Conservation (phyloP, 2,888 invertebrate species). For the Cantharis flavilabris region DNA sequence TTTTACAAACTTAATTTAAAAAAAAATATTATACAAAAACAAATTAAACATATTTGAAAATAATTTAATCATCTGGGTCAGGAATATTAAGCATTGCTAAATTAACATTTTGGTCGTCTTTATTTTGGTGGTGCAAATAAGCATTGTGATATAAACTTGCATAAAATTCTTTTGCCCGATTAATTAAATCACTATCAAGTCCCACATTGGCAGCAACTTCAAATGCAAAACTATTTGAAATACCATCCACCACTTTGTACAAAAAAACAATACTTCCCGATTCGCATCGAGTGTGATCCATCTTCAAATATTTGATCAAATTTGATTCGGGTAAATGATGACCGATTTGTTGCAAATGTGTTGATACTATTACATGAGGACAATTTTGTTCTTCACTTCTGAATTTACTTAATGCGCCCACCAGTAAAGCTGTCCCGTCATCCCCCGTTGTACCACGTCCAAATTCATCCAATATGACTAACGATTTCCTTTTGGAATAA, state of each 20-base stretch:
- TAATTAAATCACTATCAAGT: constrained; percentile 58
- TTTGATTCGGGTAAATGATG: constrained; percentile 62
- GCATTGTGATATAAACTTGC: constrained; percentile 39
- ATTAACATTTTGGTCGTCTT: neutral
- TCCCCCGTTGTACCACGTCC: constrained; percentile 80
- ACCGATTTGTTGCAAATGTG: constrained; percentile 74
- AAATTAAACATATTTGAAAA: too few relatives aligned
- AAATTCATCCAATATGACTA: constrained; percentile 88
- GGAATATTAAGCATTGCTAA: constrained; percentile 9
- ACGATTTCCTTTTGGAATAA: constrained; percentile 66
- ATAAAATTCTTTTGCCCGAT: constrained; percentile 59
- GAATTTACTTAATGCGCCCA: constrained; percentile 71
- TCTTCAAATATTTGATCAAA: constrained; percentile 45
- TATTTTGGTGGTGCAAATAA: neutral
- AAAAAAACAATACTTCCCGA: constrained; percentile 66
- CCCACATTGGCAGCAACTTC: constrained; percentile 67
- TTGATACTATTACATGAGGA: constrained; percentile 78
- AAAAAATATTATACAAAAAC: too few relatives aligned
- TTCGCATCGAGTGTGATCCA: constrained; percentile 43
- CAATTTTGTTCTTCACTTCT: constrained; percentile 60
- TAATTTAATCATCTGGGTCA: constrained; percentile 10
- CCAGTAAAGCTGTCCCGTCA: constrained; percentile 77
- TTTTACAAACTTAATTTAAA: too few relatives aligned
- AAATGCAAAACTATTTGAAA: constrained; percentile 68
- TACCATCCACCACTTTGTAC: constrained; percentile 66